Base-by-base conservation (phyloP, 1,140 invertebrate genomes). In the Philaenus spumarius region DNA sequence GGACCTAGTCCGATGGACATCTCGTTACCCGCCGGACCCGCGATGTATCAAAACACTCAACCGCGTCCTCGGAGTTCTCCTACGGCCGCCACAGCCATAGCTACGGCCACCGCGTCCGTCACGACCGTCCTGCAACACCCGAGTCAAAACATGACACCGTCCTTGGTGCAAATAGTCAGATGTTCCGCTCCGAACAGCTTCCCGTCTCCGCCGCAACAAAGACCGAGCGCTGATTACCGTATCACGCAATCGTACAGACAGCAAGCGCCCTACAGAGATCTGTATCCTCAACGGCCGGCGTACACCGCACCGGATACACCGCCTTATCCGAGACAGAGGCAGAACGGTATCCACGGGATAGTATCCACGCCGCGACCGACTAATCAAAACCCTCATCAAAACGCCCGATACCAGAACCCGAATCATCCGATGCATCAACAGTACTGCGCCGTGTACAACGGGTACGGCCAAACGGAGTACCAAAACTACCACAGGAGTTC, bases 201-300 rank as follows among this genome's bases (percentile, higher is more conserved):
- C 47, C 64, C 64, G 2, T 59, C 61, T 14, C 59, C 64, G 0
- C 61, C 62, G 15, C 62, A 57, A 40, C 60, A 60, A 20, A 39
- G 46, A 23, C 22, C 15, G 34, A 39, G 35, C n/a, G 20, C 43
- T 19, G 54, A 39, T 14, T 58, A 60, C 37, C 53, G 48, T 42
- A 20, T 42, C 15, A 40, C 43, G 23, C 60, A 52, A 51, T 47
- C 47, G 42, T 56, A 50, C 39, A 59, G 37, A 61, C 62, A 48
- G 20, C 55, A 12, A 22, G 62, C 26, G 30, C 57, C 48, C 30
- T 26, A 46, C 17, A 58, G 55, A 42, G 63, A 62, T 5, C 63
- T 67, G 5, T 75, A 74, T 60, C 73, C 73, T 71, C 75, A 74
- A 20, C 66, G 72, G 60, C 71, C 73, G 0, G 66, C 74, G 0